Percentiles rank a stretch among this genome's conserved stretches.
Evolutionary conservation across 2,797 vertebrate genomes (phyloP).

Genomic region (Arremon aurantiirostris): DNA sequence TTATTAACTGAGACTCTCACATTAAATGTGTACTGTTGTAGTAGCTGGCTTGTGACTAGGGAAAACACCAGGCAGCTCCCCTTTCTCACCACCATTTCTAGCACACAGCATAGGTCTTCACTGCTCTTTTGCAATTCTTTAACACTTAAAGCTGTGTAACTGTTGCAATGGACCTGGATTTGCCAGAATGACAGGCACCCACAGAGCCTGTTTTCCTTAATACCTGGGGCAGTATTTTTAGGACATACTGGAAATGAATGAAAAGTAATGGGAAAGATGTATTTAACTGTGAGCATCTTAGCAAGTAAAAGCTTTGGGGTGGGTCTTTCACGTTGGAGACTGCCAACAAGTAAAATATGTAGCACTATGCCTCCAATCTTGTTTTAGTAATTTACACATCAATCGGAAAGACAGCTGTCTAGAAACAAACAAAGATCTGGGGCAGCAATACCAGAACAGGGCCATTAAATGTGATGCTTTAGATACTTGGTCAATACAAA

Average conservation of each 20-base stretch:
- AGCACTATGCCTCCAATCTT: background rate
- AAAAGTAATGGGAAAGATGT: background rate
- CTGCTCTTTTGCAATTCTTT: background rate
- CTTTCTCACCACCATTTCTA: background rate
- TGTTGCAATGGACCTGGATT: background rate
- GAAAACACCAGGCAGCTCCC: background rate
- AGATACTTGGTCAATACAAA: background rate
- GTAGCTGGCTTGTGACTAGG: background rate
- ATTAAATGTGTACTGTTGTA: background rate
- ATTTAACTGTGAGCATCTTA: background rate
- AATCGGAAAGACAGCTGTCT: background rate
- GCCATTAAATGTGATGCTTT: background rate
- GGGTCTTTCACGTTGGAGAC: background rate
- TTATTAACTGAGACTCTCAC: constrained; percentile 53
- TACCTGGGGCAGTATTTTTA: background rate
- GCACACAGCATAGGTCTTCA: background rate
- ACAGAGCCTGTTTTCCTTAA: background rate
- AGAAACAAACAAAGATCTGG: background rate
- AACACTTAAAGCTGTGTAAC: background rate
- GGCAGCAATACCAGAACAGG: background rate
- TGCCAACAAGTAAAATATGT: background rate
- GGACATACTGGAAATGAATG: background rate
- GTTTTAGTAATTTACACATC: background rate
- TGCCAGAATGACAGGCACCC: background rate
- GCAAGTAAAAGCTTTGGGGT: background rate